Conservation (phyloP, 2,797 vertebrate genomes). For the Clarias pachynema region DNA sequence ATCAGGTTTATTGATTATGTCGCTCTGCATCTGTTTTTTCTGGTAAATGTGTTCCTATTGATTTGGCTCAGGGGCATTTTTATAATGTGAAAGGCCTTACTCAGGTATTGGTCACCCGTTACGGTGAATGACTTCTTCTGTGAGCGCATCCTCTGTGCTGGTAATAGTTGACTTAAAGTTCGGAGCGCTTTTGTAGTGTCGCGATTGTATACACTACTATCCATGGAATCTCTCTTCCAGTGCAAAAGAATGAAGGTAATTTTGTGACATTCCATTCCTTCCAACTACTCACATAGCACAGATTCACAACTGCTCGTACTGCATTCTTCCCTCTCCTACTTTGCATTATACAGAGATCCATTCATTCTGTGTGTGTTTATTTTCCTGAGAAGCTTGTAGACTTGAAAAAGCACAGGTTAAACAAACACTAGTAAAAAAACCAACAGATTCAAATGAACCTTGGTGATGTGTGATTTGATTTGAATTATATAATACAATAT, state of each 20-base stretch:
- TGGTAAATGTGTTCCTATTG: constrained; percentile 37
- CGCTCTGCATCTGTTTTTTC: constrained; percentile 35
- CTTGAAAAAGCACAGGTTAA: neutral
- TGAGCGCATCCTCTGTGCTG: neutral
- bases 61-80: constrained; percentile 34
- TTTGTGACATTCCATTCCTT: constrained; percentile 43
- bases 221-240: neutral
- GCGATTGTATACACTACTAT: constrained; percentile 33
- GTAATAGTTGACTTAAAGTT: neutral
- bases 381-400: no score
- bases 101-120: neutral
- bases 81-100: constrained; percentile 16
- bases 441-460: neutral
- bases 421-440: neutral
- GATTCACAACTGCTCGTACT: constrained; percentile 40
- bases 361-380: neutral
- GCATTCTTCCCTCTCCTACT: constrained; percentile 43
- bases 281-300: neutral
- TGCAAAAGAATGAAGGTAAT: constrained; percentile 47
- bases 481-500: neutral
- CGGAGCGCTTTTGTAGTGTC: neutral
- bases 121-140: neutral
- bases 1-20: constrained; percentile 49
- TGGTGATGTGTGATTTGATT: neutral
- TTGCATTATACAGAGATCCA: no score